phyloP scores from a whole-genome alignment of 2,888 invertebrate species.

The Balanococcus diminutus region DNA sequence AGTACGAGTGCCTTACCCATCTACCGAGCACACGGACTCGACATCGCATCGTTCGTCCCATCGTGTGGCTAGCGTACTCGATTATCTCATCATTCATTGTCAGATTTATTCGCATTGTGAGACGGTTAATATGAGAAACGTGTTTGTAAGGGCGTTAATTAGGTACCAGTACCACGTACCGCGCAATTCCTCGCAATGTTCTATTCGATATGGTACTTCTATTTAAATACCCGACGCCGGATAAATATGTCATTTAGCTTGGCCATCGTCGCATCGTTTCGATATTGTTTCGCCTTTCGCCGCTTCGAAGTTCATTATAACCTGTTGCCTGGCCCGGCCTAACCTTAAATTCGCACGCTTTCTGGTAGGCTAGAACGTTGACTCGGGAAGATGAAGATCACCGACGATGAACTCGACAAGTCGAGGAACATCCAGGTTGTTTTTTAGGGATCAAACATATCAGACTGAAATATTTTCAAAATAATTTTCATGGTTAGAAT shows the following conservation, averaged over 20 bases:
- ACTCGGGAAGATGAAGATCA: background rate
- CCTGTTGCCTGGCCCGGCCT: background rate
- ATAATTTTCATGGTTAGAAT: no score
- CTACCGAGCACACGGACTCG: background rate
- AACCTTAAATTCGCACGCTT: background rate
- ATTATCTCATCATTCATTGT: conserved; percentile 9
- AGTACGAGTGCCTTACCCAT: no score
- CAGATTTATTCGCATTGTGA: conserved; percentile 31
- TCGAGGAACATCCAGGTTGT: no score
- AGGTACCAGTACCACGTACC: background rate
- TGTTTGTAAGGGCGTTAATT: conserved; percentile 24
- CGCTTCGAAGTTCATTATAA: background rate
- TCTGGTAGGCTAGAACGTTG: background rate
- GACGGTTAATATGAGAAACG: conserved; percentile 17
- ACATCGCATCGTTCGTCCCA: background rate
- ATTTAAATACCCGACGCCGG: background rate
- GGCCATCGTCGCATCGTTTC: background rate
- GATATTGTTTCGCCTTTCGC: background rate
- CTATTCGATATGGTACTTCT: background rate
- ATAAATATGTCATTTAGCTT: background rate
- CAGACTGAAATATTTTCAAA: no score
- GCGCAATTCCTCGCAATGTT: background rate
- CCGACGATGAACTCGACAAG: background rate
- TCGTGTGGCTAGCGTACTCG: conserved; percentile 4
- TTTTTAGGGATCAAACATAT: no score